These are phyloP conservation scores for Rhinoraja longicauda DNA, from an alignment of 2,797 vertebrate genomes.

Conservation along the genomic window DNA sequence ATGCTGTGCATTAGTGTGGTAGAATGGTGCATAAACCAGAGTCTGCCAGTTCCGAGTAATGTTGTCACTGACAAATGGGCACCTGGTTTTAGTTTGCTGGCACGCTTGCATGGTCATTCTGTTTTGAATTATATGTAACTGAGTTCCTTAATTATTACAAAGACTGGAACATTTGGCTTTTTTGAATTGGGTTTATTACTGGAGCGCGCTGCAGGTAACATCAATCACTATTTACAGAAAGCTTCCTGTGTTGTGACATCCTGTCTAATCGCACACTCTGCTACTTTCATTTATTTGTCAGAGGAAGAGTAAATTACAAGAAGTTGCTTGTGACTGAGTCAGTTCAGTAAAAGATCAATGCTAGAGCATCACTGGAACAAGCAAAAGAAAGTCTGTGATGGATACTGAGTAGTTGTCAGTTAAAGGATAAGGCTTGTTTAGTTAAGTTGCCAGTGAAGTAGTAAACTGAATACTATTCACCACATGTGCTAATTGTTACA, in stretches of 20 bases:
- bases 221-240: slow-evolving; percentile 28
- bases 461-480: background rate
- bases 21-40: background rate
- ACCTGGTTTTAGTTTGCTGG: slow-evolving; percentile 21
- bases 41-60: background rate
- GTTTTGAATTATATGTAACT: slow-evolving; percentile 22
- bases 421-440: background rate
- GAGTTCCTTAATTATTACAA: slow-evolving; percentile 20
- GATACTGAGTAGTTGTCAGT: background rate
- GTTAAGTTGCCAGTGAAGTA: background rate
- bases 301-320: background rate
- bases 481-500: background rate
- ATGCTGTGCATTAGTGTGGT: background rate
- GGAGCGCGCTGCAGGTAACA: slow-evolving; percentile 3
- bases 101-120: background rate
- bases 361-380: background rate
- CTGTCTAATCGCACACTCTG: slow-evolving; percentile 5
- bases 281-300: background rate
- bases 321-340: background rate
- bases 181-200: slow-evolving; percentile 32
- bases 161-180: slow-evolving; percentile 15
- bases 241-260: slow-evolving; percentile 35
- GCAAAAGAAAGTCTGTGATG: background rate
- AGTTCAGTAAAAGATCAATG: background rate
- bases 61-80: background rate